These are phyloP conservation scores for Polydrusus pterygomalis DNA, from an alignment of 2,888 invertebrate species.

Conservation along the genomic window DNA sequence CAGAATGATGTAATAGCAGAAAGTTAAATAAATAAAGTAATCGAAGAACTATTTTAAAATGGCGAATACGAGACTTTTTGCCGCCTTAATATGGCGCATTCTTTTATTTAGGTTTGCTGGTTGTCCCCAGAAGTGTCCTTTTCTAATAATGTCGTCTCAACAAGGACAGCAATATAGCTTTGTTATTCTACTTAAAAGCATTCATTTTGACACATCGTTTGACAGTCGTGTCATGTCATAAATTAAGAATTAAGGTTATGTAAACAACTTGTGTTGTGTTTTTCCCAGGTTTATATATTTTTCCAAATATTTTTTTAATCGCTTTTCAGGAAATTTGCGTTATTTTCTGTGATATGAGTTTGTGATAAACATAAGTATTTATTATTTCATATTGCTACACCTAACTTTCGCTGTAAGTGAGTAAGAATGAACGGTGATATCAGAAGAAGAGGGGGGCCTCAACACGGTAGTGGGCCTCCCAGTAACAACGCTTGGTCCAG, in stretches of 20 bases:
- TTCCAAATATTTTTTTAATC: not conserved
- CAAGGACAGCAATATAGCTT: too few relatives aligned
- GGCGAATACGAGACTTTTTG: not conserved
- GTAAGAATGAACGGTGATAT: not conserved
- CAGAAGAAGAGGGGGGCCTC: slow-evolving; percentile 7
- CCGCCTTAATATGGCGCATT: too few relatives aligned
- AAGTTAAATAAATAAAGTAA: too few relatives aligned
- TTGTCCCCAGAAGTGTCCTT: too few relatives aligned
- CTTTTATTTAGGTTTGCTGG: too few relatives aligned
- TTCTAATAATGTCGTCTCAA: too few relatives aligned
- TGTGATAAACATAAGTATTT: slow-evolving; percentile 3
- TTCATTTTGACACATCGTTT: not conserved
- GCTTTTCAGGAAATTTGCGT: slow-evolving; percentile 3
- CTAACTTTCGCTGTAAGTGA: not conserved
- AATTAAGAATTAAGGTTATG: slow-evolving; percentile 19
- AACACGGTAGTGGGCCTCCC: not conserved
- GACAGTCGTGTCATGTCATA: not conserved
- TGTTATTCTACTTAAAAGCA: not conserved
- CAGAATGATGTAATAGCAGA: too few relatives aligned
- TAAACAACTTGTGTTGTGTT: not conserved
- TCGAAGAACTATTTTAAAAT: not conserved
- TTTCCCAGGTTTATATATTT: not conserved
- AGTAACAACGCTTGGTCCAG: not conserved
- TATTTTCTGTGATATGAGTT: slow-evolving; percentile 20
- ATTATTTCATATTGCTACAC: not conserved